Evolutionary conservation across 92 coral and sea anemone species (phyloP).

Genomic region (Virgularia gustaviana): DNA sequence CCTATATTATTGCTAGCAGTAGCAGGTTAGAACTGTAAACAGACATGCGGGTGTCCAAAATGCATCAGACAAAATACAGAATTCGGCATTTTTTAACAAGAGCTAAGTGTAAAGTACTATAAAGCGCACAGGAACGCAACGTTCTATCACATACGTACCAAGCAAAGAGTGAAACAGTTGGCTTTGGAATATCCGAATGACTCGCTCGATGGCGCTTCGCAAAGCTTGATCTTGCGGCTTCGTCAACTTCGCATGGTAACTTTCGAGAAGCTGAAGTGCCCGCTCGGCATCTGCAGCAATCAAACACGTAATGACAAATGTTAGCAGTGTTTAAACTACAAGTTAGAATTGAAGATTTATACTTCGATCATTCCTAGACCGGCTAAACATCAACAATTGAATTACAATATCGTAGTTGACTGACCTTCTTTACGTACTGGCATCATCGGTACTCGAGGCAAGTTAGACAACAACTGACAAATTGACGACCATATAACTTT

Average conservation of each 20-base stretch:
- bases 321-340: conserved; percentile 11
- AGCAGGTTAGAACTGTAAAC: conserved; percentile 27
- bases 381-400: background rate
- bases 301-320: no score
- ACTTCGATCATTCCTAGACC: no score
- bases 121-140: conserved; percentile 19
- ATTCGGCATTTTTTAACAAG: conserved; percentile 9
- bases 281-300: conserved; percentile 81
- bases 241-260: conserved; percentile 84
- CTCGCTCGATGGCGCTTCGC: conserved; percentile 94
- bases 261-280: conserved; percentile 84
- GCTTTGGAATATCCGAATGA: conserved; percentile 93
- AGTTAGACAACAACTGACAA: background rate
- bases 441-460: conserved; percentile 53
- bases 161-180: conserved; percentile 82
- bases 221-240: conserved; percentile 96
- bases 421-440: conserved; percentile 98
- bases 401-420: conserved; percentile 13
- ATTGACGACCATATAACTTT: background rate
- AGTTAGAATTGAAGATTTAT: no score
- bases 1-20: background rate
- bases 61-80: background rate
- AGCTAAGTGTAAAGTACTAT: background rate
- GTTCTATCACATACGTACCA: conserved; percentile 75
- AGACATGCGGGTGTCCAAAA: conserved; percentile 18